Evolutionary conservation across 1,140 invertebrate species (phyloP).

Genomic region (Phymorhynchus buccinoides): DNA sequence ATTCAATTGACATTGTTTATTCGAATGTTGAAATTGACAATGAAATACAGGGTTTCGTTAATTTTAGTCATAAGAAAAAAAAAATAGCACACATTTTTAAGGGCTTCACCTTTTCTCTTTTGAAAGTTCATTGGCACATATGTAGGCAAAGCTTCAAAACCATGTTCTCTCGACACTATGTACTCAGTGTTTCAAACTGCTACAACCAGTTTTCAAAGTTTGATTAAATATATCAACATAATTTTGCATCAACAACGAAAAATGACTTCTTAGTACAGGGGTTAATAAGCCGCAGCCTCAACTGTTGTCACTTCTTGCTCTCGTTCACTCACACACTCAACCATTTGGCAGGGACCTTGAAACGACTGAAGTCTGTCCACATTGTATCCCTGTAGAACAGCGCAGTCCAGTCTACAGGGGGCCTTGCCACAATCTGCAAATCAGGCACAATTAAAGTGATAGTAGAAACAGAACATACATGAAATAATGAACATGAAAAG

Average conservation of each 20-base stretch:
- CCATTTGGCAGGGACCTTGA: conserved; percentile 36
- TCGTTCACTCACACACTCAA: conserved; percentile 39
- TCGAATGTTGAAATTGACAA: neutral
- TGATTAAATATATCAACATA: too few species aligned
- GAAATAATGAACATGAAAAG: too few species aligned
- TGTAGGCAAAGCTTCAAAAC: neutral
- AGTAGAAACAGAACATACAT: too few species aligned
- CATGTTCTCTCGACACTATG: neutral
- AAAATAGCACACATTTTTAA: neutral
- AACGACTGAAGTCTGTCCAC: conserved; percentile 37
- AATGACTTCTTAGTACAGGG: neutral
- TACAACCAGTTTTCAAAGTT: too few species aligned
- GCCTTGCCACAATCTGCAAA: neutral
- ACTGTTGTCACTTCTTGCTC: conserved; percentile 30
- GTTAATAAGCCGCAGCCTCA: neutral
- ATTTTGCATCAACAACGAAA: neutral
- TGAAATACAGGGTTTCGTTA: neutral
- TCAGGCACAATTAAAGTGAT: too few species aligned
- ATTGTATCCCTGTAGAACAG: neutral
- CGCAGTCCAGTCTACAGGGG: neutral
- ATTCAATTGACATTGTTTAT: neutral
- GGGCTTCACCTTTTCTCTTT: too few species aligned
- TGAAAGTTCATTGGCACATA: neutral
- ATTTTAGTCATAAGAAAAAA: neutral
- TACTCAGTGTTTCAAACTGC: neutral